Base-by-base conservation (phyloP, 2,888 invertebrate species). In the Spodoptera exigua region DNA sequence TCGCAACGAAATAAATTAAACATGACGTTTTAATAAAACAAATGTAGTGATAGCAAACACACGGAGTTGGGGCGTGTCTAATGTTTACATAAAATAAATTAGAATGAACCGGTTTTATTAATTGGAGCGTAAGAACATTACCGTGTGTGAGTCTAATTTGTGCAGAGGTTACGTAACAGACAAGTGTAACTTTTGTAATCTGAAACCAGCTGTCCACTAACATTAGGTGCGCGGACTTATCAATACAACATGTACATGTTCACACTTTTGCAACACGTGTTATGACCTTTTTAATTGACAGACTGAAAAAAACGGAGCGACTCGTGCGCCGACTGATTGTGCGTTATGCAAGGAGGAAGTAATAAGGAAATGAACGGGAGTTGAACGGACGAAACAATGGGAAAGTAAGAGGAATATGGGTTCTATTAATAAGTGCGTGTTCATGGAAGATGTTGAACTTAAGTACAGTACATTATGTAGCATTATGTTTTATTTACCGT, bases 61-160 rank as follows among this genome's bases (percentile, higher is more conserved):
- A 53, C 64, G 48, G 60, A 68, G 57, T 68, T 73, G 77, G 76
- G 70, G 77, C 75, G 69, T 74, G 78, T 70, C 76, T 77, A 74
- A 81, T 83, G 80, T 86, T 86, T 85, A 85, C 80, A 85, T 82
- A 82, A 79, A 83, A 83, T 82, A 78, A 80, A 81, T 85, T 83
- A 80, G 76, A 81, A 80, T 78, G 63, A 73, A 87, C 89, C 90
- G 87, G 84, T 75, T 51, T 76, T 73, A 76, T 80, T 86, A 90
- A 91, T 88, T 92, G 84, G 92, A 89, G 90, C 92, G 85, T 86
- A 87, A 90, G 85, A 88, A 88, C 84, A 87, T 88, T 87, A 89
- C 84, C 80, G 77, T 82, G 79, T 80, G 77, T 74, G 76, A 73
- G 67, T 80, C 71, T 79, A 79, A 77, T 77, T 79, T 77, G 77